Conservation (phyloP, 2,888 invertebrate species). For the Allolobophora icterica region DNA sequence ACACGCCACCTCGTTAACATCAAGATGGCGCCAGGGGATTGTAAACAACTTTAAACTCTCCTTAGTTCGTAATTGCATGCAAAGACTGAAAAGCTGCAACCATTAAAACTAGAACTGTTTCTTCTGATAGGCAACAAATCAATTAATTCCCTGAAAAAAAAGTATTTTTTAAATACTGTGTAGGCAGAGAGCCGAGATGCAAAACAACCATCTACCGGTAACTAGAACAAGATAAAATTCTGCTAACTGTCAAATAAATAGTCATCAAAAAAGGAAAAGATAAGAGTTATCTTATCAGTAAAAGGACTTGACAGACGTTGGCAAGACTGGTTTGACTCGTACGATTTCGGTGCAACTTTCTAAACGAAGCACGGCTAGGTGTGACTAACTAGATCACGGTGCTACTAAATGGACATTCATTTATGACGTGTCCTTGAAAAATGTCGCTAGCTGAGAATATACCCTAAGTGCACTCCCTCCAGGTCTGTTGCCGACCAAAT, state of each 20-base stretch:
- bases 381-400: neutral
- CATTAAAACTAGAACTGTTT: neutral
- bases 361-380: neutral
- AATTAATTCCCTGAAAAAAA: neutral
- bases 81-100: neutral
- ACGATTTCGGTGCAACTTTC: neutral
- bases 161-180: neutral
- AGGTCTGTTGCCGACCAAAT: neutral
- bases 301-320: neutral
- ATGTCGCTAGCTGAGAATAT: neutral
- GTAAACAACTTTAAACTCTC: neutral
- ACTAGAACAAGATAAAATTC: neutral
- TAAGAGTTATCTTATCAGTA: neutral
- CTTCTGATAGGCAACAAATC: neutral
- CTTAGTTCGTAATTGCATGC: neutral
- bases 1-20: neutral
- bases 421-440: neutral
- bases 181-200: neutral
- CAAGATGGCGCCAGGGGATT: neutral
- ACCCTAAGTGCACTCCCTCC: neutral
- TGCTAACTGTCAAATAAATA: neutral
- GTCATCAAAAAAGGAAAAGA: neutral
- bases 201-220: neutral
- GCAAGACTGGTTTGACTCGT: neutral
- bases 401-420: neutral